Percentiles rank a stretch among this genome's conserved stretches.
phyloP scores from a whole-genome alignment of 1,140 invertebrate genomes.

The Cryptotermes secundus region DNA sequence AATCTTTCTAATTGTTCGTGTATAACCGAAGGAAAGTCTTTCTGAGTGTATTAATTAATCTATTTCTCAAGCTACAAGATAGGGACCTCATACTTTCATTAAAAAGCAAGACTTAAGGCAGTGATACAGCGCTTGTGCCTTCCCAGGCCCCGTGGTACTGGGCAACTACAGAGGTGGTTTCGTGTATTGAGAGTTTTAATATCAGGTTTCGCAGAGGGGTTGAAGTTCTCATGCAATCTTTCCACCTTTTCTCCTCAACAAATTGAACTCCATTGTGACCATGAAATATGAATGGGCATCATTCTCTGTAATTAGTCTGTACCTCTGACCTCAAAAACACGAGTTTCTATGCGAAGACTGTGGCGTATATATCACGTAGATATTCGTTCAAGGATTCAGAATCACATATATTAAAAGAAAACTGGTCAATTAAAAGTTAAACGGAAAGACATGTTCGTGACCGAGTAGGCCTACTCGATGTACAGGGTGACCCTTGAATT shows the following conservation, averaged over 20 bases:
- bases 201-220: neutral
- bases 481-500: neutral
- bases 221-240: constrained; percentile 16
- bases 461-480: neutral
- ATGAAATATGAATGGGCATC: neutral
- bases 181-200: neutral
- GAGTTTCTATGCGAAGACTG: neutral
- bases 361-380: neutral
- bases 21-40: neutral
- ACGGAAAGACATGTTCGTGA: neutral
- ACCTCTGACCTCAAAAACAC: neutral
- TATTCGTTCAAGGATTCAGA: neutral
- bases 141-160: neutral
- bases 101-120: neutral
- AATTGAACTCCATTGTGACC: neutral
- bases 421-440: constrained; percentile 11
- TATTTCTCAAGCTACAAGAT: neutral
- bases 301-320: constrained; percentile 9
- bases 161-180: neutral
- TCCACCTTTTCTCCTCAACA: neutral
- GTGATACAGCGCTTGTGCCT: too few relatives aligned
- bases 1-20: neutral
- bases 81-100: neutral
- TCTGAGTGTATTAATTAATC: neutral
- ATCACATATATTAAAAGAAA: constrained; percentile 20